Evolutionary conservation across 2,888 invertebrate species (phyloP), one percentile per base, ranked within the genome.

Genomic region (Lochmaea crataegi): DNA sequence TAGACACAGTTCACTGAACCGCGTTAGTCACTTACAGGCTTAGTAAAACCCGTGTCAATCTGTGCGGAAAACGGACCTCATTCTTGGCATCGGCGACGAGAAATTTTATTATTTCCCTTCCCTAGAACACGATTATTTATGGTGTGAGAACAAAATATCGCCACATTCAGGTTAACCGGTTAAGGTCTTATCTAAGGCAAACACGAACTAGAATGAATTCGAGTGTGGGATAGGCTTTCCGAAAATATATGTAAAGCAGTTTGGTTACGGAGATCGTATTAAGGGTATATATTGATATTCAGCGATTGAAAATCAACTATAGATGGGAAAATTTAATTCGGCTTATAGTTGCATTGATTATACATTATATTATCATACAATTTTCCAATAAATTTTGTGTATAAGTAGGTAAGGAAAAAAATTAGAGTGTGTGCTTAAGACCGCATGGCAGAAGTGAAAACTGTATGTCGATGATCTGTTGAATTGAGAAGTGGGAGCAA

Each of bases 61-160:
- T 76, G 75, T 72, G 79, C 72, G 79, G 79, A 79, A 79, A 77
- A 64, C 70, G 73, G 76, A 69, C 56, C 56, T 70, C 57, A 72
- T 72, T 75, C 75, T 70, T 57, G 64, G 57, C 53, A 9, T 64
- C 22, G 48, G 64, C 51, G 60, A 68, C 56, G 53, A 45, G 64
- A 63, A 70, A 48, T 70, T 70, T 70, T 70, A 70, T 70, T 65
- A 70, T 70, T 70, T 51, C 26, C 64, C 57, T 12, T n/a, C 16
- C 26, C 68, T 53, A 48, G 56, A 69, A 73, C 58, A 69, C 32
- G 69, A 69, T 73, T 73, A 73, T 73, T 73, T 73, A 73, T 69
- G 65, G 65, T 65, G 53, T 18, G 60, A 42, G 70, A 64, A 70
- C 64, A 45, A 70, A 70, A 70, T 69, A 68, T 69, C 73, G 69